phyloP scores from a whole-genome alignment of 2,888 invertebrate species.

The Neoascia interrupta region DNA sequence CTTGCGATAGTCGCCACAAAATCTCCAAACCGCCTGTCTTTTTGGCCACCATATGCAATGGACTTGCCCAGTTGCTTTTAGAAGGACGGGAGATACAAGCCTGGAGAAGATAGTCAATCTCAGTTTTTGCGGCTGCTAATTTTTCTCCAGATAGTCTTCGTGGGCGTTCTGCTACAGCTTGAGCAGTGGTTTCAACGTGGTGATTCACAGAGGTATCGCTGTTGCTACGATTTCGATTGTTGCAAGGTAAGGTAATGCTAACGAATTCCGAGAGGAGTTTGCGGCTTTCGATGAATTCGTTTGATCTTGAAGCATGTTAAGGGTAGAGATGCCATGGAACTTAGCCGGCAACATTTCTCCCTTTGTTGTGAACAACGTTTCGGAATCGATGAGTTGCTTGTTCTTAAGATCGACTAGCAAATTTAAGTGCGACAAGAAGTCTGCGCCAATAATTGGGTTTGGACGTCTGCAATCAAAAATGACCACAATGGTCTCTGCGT shows the following conservation, averaged over 20 bases:
- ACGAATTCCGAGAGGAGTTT: no score
- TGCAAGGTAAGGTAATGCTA: neutral
- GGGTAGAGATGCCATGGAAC: neutral
- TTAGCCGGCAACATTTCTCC: neutral
- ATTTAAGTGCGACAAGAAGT: constrained; percentile 40
- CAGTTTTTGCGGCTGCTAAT: constrained; percentile 4
- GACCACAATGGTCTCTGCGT: constrained; percentile 61
- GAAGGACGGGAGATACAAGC: constrained; percentile 5
- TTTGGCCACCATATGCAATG: constrained; percentile 2
- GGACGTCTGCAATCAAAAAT: constrained; percentile 66
- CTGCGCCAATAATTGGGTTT: constrained; percentile 61
- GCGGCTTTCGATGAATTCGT: no score
- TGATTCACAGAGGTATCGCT: no score
- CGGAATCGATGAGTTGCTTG: constrained; percentile 27
- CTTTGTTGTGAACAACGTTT: neutral
- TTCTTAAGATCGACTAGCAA: constrained; percentile 48
- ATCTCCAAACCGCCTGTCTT: no score
- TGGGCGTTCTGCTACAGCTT: constrained; percentile 16
- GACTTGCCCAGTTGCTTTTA: neutral
- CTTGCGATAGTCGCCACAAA: constrained; percentile 72
- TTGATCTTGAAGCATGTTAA: no score
- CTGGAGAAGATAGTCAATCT: constrained; percentile 65
- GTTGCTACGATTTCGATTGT: neutral
- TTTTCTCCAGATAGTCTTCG: constrained; percentile 71
- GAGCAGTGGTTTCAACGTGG: neutral